Evolutionary conservation across 2,888 invertebrate species (phyloP).

Genomic region (Zonitis immaculata): DNA sequence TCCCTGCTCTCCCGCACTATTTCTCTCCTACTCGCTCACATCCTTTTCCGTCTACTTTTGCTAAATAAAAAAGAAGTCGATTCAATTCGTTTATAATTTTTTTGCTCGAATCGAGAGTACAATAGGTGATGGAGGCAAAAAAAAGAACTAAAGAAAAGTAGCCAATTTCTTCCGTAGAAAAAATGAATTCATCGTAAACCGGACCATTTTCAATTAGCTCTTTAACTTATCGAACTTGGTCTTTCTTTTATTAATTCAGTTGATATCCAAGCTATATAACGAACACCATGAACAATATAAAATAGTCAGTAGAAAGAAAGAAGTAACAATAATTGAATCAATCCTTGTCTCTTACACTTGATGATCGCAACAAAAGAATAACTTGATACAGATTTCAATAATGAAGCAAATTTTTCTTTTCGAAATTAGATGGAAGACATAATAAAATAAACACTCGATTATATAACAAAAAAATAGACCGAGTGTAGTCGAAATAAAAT

Average conservation of each 20-base stretch:
- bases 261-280: not conserved
- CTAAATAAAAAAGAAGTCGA: not conserved
- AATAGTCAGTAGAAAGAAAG: not conserved
- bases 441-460: too few relatives aligned
- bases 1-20: too few relatives aligned
- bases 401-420: not conserved
- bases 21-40: too few relatives aligned
- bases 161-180: not conserved
- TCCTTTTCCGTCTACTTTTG: too few relatives aligned
- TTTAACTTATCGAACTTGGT: slow-evolving; percentile 1
- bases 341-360: not conserved
- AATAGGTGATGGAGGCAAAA: not conserved
- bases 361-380: too few relatives aligned
- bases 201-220: slow-evolving; percentile 7
- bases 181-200: not conserved
- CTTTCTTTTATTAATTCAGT: not conserved
- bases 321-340: not conserved
- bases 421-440: too few relatives aligned
- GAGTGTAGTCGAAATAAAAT: too few relatives aligned
- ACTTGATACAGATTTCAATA: not conserved
- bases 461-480: too few relatives aligned
- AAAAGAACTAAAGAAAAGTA: not conserved
- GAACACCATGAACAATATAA: too few relatives aligned
- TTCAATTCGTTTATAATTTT: not conserved
- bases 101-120: not conserved